Evolutionary conservation across 1,140 invertebrate species (phyloP), one percentile per base, ranked within the genome.

Genomic region (Brachionus angularis): DNA sequence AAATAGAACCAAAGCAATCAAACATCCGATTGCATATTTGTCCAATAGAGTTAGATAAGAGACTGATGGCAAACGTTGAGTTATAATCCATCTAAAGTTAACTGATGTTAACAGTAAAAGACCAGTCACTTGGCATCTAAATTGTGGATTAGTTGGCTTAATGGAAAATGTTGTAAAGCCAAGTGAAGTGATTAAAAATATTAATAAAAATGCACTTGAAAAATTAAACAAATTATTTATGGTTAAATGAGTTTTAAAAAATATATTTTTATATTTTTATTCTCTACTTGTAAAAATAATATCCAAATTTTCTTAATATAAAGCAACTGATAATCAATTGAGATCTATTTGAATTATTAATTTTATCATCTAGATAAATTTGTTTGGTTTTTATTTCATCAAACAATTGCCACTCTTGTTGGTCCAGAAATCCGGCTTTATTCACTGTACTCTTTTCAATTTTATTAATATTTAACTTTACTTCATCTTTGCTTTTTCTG

Each of bases 331-430:
- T 47, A 29, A 18, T 50, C n/a, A 70, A 36, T 34, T 39, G 23
- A 1, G 47, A 52, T 4, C 46, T 46, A n/a, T 47, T 33, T 16
- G 14, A 27, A 36, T 52, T 70, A 18, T 53, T 25, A n/a, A 12
- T 31, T 34, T 29, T 50, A 29, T 36, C 67, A 23, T 50, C 36
- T 21, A 50, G 18, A 27, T 21, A 10, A 36, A 52, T 33, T 39
- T 52, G 33, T 18, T 42, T 18, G 7, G 42, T 70, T 50, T 50
- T 46, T 7, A 70, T 36, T 42, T 29, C 29, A 42, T 53, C 67
- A 44, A 50, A 70, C 21, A 70, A 36, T 5, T 70, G 29, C 67
- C 67, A 70, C 16, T 70, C 39, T 70, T 70, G 67, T 44, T 70
- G 67, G 39, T 70, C 67, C 12, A 39, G 5, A 70, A 70, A 70